phyloP scores from a whole-genome alignment of 2,797 vertebrate species.

The Chaetophractus vellerosus region DNA sequence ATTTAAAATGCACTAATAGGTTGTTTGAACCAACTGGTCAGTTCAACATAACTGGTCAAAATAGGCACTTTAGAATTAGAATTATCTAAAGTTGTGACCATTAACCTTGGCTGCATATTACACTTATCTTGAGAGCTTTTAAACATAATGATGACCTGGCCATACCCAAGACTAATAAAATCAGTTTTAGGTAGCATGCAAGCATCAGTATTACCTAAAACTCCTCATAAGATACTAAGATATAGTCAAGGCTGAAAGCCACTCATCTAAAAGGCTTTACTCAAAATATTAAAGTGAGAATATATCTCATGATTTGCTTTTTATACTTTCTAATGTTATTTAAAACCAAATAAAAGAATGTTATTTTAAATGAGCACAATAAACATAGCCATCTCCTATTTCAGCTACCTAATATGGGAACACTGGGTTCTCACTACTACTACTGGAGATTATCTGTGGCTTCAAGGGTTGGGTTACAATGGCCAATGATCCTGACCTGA shows the following conservation, averaged over 20 bases:
- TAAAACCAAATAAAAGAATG: neutral
- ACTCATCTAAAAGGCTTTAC: neutral
- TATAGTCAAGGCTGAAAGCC: neutral
- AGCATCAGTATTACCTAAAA: neutral
- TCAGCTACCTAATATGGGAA: neutral
- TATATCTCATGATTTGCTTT: neutral
- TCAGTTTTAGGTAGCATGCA: neutral
- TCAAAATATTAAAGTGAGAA: conserved; percentile 17
- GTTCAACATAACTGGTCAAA: neutral
- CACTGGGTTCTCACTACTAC: neutral
- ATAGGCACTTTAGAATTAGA: neutral
- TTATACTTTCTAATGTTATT: neutral
- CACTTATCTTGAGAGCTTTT: neutral
- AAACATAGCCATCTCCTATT: neutral
- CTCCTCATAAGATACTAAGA: neutral
- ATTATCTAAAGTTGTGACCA: neutral
- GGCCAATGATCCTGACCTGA: neutral
- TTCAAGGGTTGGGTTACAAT: neutral
- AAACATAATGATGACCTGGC: neutral
- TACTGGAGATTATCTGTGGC: neutral
- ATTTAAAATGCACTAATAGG: neutral
- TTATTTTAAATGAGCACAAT: neutral
- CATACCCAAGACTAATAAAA: neutral
- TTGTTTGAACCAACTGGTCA: neutral
- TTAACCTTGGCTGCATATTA: neutral